phyloP scores from a whole-genome alignment of 2,113 vertebrate genomes.

The Piliocolobus tephrosceles region DNA sequence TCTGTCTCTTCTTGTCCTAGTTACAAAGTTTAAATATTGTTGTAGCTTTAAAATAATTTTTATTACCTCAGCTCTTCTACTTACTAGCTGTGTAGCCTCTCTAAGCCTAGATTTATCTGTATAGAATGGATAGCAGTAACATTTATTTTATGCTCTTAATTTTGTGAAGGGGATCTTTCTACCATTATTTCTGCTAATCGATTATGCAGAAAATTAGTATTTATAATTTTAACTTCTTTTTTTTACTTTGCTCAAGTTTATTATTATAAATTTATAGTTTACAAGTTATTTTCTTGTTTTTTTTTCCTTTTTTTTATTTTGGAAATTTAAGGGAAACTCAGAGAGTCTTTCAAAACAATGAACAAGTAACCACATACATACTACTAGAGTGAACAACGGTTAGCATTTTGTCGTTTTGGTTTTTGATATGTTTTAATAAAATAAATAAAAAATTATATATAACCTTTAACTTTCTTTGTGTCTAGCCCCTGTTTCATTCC shows the following conservation, averaged over 20 bases:
- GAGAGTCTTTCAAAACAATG: background rate
- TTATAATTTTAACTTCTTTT: conserved; percentile 20
- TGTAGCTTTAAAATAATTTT: conserved; percentile 17
- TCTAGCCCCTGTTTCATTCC: background rate
- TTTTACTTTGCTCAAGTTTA: conserved; percentile 25
- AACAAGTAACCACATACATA: background rate
- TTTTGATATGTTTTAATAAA: background rate
- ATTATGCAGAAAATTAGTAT: background rate
- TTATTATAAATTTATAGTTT: background rate
- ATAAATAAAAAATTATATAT: background rate
- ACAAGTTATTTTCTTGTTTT: conserved; percentile 3
- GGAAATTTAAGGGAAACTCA: conserved; percentile 12
- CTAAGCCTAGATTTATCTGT: background rate
- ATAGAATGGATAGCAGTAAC: background rate
- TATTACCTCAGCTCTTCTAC: conserved; percentile 28
- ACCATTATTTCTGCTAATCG: conserved; percentile 1
- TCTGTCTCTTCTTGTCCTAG: conserved; percentile 23
- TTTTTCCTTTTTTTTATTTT: background rate
- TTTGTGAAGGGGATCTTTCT: background rate
- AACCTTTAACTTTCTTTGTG: background rate
- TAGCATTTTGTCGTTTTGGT: conserved; percentile 26
- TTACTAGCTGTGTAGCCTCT: background rate
- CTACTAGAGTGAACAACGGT: background rate
- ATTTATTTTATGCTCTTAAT: conserved; percentile 38
- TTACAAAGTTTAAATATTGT: conserved; percentile 52